Conservation (phyloP, 2,888 invertebrate genomes). For the Ischnura elegans region DNA sequence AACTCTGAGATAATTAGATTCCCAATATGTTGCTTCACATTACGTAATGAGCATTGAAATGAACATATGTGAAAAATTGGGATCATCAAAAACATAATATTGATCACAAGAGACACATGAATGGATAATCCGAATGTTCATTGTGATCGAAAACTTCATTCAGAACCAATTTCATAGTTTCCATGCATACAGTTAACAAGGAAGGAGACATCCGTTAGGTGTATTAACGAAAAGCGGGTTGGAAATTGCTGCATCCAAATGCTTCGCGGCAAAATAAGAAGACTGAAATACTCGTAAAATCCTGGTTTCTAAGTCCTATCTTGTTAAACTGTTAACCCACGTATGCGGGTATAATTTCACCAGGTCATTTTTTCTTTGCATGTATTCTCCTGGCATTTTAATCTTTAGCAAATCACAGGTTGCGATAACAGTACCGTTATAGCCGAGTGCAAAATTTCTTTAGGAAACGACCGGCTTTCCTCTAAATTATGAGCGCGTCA, state of each 20-base stretch:
- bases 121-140: no score
- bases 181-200: no score
- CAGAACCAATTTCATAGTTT: no score
- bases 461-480: neutral
- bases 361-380: neutral
- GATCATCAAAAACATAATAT: no score
- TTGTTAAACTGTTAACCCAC: conserved; percentile 23
- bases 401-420: conserved; percentile 21
- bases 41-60: no score
- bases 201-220: neutral
- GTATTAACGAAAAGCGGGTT: neutral
- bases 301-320: neutral
- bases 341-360: conserved; percentile 1
- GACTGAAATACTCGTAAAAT: neutral
- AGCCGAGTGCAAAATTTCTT: conserved; percentile 1
- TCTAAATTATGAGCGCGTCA: neutral
- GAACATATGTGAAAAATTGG: no score
- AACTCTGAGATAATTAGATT: no score
- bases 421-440: neutral
- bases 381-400: neutral
- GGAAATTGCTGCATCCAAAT: neutral
- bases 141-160: no score
- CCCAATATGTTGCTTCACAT: no score
- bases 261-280: neutral
- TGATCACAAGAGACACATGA: no score